Evolutionary conservation across 2,888 invertebrate genomes (phyloP).

Genomic region (Stenolophus ochropezus): DNA sequence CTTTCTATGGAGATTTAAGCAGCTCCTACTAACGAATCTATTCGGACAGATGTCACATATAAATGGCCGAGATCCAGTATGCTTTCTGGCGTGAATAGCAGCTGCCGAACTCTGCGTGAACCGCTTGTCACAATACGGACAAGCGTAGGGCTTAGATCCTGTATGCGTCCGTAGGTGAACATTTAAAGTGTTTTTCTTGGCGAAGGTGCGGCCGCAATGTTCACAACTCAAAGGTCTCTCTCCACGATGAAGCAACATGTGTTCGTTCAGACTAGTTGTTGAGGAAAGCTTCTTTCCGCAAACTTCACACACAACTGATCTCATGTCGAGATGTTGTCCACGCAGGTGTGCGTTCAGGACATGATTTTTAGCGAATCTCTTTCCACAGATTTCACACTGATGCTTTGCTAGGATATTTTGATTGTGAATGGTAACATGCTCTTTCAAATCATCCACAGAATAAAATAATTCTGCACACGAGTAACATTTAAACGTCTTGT

Average conservation of each 20-base stretch:
- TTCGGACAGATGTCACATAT: constrained; percentile 65
- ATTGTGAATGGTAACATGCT: constrained; percentile 70
- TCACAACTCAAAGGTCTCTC: constrained; percentile 68
- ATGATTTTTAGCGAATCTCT: constrained; percentile 65
- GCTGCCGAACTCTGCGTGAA: constrained; percentile 68
- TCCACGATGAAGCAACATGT: constrained; percentile 66
- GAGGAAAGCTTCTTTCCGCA: constrained; percentile 65
- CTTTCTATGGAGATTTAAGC: constrained; percentile 66
- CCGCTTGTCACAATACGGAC: constrained; percentile 67
- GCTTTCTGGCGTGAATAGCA: constrained; percentile 66
- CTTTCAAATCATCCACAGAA: constrained; percentile 70
- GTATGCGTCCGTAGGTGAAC: constrained; percentile 71
- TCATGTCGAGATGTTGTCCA: constrained; percentile 66
- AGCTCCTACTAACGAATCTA: constrained; percentile 68
- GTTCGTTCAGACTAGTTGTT: constrained; percentile 25
- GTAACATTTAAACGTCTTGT: constrained; percentile 70
- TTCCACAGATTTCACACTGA: constrained; percentile 67
- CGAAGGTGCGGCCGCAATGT: constrained; percentile 71
- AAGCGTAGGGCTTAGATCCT: constrained; percentile 69
- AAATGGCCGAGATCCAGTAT: constrained; percentile 68
- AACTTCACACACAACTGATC: constrained; percentile 68
- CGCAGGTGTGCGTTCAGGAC: constrained; percentile 62
- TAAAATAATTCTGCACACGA: constrained; percentile 71
- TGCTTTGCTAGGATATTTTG: constrained; percentile 67
- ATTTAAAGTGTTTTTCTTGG: constrained; percentile 69